phyloP scores from a whole-genome alignment of 2,888 invertebrate species.

The Ectemnius cavifrons region DNA sequence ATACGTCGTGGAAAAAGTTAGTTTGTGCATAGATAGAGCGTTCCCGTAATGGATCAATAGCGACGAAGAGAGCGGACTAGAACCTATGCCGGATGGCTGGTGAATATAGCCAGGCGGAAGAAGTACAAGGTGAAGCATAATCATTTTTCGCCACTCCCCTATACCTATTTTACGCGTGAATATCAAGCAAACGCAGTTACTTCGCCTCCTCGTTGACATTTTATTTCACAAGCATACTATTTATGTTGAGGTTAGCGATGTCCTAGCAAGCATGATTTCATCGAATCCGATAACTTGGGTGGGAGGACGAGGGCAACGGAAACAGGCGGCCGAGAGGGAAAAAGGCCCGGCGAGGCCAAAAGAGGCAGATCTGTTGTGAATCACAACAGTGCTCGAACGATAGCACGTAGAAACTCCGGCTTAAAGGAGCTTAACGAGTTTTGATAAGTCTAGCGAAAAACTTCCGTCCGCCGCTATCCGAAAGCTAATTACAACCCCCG shows the following conservation, averaged over 20 bases:
- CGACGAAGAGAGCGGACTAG: conserved; percentile 43
- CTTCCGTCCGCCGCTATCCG: background rate
- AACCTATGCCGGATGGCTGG: conserved; percentile 37
- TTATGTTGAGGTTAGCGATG: too few relatives aligned
- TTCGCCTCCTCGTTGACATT: background rate
- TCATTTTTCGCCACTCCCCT: conserved; percentile 49
- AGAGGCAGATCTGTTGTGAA: conserved; percentile 1
- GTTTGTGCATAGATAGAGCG: conserved; percentile 31
- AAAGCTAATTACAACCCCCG: conserved; percentile 5
- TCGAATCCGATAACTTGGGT: too few relatives aligned
- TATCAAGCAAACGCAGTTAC: background rate
- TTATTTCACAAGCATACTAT: conserved; percentile 10
- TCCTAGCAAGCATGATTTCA: too few relatives aligned
- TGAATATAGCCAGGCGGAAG: conserved; percentile 58
- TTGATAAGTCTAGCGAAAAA: background rate
- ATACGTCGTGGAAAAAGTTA: conserved; percentile 35
- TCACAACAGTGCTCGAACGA: conserved; percentile 1
- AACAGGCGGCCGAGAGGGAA: too few relatives aligned
- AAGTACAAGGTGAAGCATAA: conserved; percentile 60
- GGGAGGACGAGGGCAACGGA: too few relatives aligned
- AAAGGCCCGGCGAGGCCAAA: too few relatives aligned
- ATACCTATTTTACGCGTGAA: conserved; percentile 26
- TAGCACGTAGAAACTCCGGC: background rate
- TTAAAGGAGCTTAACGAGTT: conserved; percentile 4
- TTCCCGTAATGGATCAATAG: conserved; percentile 58